Conservation (phyloP, 2,888 invertebrate genomes). For the Hirtodrosophila confusa region DNA sequence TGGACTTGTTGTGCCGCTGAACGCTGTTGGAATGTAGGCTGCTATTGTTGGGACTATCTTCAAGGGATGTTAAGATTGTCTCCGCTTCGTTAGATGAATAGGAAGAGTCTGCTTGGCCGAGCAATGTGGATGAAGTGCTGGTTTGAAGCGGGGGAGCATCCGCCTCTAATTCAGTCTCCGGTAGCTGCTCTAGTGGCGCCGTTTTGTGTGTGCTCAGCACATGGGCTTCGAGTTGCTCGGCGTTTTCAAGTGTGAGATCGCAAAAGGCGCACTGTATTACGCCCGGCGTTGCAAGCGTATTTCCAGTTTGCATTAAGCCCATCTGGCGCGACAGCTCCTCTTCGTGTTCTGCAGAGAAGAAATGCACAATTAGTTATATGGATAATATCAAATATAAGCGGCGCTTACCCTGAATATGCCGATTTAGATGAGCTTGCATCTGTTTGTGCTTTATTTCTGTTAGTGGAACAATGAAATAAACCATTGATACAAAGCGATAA, state of each 20-base stretch:
- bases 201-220: constrained; percentile 39
- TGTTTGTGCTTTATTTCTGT: constrained; percentile 61
- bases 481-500: too few species aligned
- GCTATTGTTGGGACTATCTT: background rate
- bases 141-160: background rate
- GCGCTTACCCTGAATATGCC: constrained; percentile 53
- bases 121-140: too few species aligned
- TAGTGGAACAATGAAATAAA: background rate
- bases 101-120: background rate
- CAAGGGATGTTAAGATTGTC: background rate
- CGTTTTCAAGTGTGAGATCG: constrained; percentile 49
- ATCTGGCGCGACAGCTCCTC: constrained; percentile 39
- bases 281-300: background rate
- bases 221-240: constrained; percentile 65
- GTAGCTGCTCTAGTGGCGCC: background rate
- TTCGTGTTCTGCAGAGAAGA: constrained; percentile 37
- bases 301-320: background rate
- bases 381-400: background rate
- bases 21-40: constrained; percentile 10
- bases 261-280: constrained; percentile 73
- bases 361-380: background rate
- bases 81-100: background rate
- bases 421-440: constrained; percentile 63
- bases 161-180: background rate
- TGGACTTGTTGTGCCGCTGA: background rate